Conservation (phyloP, 2,888 invertebrate species). For the Brenthis ino region DNA sequence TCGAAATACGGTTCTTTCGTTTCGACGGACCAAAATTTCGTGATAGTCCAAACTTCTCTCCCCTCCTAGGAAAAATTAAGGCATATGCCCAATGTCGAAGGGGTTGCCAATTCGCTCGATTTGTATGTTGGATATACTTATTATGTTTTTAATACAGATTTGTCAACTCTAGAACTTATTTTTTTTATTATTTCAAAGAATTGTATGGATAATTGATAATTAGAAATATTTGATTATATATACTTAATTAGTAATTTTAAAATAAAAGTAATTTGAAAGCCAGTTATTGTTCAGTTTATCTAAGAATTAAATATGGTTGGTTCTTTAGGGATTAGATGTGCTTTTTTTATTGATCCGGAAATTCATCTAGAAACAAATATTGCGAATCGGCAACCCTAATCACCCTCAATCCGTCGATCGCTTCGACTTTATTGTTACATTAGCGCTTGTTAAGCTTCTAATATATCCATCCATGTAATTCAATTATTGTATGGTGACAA, state of each 20-base stretch:
- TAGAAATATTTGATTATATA: too few species aligned
- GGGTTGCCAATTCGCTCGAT: constrained; percentile 9
- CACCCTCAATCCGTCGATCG: constrained; percentile 59
- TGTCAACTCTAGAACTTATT: too few species aligned
- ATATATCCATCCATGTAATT: constrained; percentile 81
- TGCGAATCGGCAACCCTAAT: constrained; percentile 8
- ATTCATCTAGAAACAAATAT: neutral
- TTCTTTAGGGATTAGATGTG: neutral
- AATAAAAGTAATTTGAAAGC: too few species aligned
- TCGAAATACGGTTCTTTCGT: constrained; percentile 60
- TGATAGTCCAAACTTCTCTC: constrained; percentile 53
- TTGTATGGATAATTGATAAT: too few species aligned
- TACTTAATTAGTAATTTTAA: too few species aligned
- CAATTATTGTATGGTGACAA: constrained; percentile 82
- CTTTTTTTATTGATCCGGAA: too few species aligned
- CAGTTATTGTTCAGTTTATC: too few species aligned
- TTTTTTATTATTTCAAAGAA: neutral
- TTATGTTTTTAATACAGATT: neutral
- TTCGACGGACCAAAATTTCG: constrained; percentile 71
- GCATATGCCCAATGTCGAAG: neutral
- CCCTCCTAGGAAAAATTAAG: constrained; percentile 45
- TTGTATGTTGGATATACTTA: neutral
- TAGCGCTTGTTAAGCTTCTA: constrained; percentile 77
- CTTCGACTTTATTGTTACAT: constrained; percentile 49
- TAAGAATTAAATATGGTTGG: neutral